Conservation (phyloP, 2,113 vertebrate genomes). For the Psophia crepitans region DNA sequence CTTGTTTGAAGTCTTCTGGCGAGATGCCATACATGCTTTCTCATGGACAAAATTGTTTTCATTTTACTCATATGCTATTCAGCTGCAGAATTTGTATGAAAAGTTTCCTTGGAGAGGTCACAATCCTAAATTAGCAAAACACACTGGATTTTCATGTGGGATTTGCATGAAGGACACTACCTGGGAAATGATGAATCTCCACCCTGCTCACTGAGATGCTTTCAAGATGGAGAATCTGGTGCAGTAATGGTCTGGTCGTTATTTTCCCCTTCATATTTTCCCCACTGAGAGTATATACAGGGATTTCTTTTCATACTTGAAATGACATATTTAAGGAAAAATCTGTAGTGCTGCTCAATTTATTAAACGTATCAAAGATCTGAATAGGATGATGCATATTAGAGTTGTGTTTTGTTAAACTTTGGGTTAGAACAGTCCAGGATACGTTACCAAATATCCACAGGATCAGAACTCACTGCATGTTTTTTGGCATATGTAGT, state of each 20-base stretch:
- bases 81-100: background rate
- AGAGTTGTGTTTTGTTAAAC: background rate
- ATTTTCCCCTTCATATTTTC: background rate
- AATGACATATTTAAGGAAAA: background rate
- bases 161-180: background rate
- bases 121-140: background rate
- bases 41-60: background rate
- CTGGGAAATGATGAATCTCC: background rate
- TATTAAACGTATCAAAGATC: background rate
- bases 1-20: background rate
- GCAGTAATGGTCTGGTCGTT: background rate
- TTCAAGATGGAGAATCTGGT: background rate
- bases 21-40: background rate
- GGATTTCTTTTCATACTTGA: too few relatives aligned
- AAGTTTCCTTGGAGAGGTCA: background rate
- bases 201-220: background rate
- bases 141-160: background rate
- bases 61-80: background rate
- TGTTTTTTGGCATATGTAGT: background rate
- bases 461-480: background rate
- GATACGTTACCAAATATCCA: too few relatives aligned
- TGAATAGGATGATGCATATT: background rate
- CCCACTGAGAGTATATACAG: background rate
- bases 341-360: background rate
- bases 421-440: background rate